Evolutionary conservation across 2,113 vertebrate species (phyloP).

Genomic region (Mastomys natalensis): DNA sequence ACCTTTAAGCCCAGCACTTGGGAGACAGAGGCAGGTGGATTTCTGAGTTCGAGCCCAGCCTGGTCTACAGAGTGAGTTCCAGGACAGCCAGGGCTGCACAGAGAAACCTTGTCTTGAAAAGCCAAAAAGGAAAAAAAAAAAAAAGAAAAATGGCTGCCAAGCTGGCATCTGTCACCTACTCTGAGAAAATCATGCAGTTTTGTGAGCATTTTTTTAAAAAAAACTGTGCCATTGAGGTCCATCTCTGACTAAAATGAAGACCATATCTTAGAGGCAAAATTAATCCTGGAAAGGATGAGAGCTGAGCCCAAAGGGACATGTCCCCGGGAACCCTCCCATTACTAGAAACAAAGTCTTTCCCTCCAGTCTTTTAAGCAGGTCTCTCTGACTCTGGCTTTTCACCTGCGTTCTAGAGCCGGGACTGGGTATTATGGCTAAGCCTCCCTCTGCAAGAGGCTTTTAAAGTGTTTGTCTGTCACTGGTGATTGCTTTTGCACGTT

Average conservation of each 20-base stretch:
- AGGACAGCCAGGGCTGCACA: too few relatives aligned
- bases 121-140: too few relatives aligned
- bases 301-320: neutral
- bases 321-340: neutral
- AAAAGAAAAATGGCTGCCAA: constrained; percentile 18
- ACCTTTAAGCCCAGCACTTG: too few relatives aligned
- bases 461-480: neutral
- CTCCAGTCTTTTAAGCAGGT: neutral
- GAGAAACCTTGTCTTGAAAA: too few relatives aligned
- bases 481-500: neutral
- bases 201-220: neutral
- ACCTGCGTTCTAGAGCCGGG: neutral
- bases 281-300: neutral
- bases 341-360: neutral
- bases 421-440: neutral
- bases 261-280: neutral
- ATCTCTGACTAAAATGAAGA: constrained; percentile 1
- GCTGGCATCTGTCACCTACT: neutral
- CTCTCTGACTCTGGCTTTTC: neutral
- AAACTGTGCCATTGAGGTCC: neutral
- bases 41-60: too few relatives aligned
- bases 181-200: neutral
- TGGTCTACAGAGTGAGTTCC: too few relatives aligned
- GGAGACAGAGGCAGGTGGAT: too few relatives aligned
- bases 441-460: neutral